A percentile compares a stretch with the other conserved stretches of the same genome.
These are phyloP conservation scores for Pediacus dermestoides DNA, from an alignment of 2,888 invertebrate genomes.

Conservation along the genomic window DNA sequence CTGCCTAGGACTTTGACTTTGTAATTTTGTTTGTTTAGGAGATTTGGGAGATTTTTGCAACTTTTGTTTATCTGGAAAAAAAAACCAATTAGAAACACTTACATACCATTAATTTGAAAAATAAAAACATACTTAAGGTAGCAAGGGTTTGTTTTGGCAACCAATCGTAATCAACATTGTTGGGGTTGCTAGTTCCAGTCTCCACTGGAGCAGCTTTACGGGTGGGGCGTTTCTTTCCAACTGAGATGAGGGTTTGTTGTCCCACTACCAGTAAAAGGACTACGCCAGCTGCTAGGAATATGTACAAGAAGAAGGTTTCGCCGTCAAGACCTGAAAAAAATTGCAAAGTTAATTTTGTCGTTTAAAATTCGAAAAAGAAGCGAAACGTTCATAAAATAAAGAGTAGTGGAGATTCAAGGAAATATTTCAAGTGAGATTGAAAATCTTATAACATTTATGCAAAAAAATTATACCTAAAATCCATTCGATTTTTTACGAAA, in stretches of 20 bases:
- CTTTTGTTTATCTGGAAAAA: conserved; percentile 42
- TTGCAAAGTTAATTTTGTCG: no score
- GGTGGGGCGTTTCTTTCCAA: conserved; percentile 69
- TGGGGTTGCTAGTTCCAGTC: conserved; percentile 83
- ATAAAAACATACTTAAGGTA: conserved; percentile 68
- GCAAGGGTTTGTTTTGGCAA: conserved; percentile 87
- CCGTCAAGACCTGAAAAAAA: conserved; percentile 72
- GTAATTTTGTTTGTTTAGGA: no score
- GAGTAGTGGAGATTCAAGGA: neutral
- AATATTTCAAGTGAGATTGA: conserved; percentile 1
- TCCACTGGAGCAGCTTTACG: conserved; percentile 67
- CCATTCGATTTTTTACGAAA: no score
- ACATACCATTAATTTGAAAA: conserved; percentile 7
- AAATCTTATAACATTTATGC: conserved; percentile 7
- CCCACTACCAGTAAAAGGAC: conserved; percentile 84
- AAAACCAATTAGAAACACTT: conserved; percentile 7
- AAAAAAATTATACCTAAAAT: no score
- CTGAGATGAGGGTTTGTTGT: conserved; percentile 81
- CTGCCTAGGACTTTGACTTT: conserved; percentile 75
- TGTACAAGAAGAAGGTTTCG: conserved; percentile 97
- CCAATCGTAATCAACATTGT: conserved; percentile 98
- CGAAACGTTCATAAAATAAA: conserved; percentile 7
- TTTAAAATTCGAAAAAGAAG: no score
- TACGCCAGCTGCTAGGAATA: conserved; percentile 87
- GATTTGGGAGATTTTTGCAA: conserved; percentile 37